Conservation (phyloP, 2,888 invertebrate genomes). For the Phaonia tiefii region DNA sequence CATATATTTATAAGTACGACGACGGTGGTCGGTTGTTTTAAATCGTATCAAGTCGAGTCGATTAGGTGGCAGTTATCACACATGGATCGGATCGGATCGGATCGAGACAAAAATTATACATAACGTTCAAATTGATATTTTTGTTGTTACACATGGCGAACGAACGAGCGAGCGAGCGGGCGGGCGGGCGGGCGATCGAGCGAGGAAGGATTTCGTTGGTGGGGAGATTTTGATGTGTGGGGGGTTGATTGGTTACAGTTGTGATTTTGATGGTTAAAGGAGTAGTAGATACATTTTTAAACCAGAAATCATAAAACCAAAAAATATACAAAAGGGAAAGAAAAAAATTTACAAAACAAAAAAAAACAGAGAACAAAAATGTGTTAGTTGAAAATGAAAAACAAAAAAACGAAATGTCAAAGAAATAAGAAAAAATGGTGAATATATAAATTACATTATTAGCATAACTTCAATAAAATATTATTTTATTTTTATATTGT, state of each 20-base stretch:
- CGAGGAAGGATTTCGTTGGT: constrained; percentile 50
- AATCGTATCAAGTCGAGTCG: too few relatives aligned
- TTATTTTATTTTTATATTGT: background rate
- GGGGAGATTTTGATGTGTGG: constrained; percentile 23
- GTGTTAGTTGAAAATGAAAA: constrained; percentile 58
- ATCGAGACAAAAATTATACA: constrained; percentile 21
- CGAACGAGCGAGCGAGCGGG: too few relatives aligned
- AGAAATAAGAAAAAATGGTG: constrained; percentile 46
- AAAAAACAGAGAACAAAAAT: constrained; percentile 44
- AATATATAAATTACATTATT: constrained; percentile 34
- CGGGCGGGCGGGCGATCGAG: background rate
- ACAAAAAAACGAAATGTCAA: constrained; percentile 19
- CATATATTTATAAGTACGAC: too few relatives aligned
- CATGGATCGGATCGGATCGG: too few relatives aligned
- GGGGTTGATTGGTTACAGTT: constrained; percentile 50
- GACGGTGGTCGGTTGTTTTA: too few relatives aligned
- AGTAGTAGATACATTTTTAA: constrained; percentile 47
- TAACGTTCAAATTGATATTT: constrained; percentile 56
- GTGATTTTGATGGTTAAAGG: constrained; percentile 32
- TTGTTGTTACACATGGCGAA: constrained; percentile 32
- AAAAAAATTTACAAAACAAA: constrained; percentile 48
- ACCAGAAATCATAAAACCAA: constrained; percentile 55
- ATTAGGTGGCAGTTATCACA: too few relatives aligned
- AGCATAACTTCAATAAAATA: constrained; percentile 19
- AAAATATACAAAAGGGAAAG: constrained; percentile 55